These are phyloP conservation scores for mouse (Mus musculus) DNA, from an alignment of 2,113 vertebrate species.

Conservation along the genomic window DNA sequence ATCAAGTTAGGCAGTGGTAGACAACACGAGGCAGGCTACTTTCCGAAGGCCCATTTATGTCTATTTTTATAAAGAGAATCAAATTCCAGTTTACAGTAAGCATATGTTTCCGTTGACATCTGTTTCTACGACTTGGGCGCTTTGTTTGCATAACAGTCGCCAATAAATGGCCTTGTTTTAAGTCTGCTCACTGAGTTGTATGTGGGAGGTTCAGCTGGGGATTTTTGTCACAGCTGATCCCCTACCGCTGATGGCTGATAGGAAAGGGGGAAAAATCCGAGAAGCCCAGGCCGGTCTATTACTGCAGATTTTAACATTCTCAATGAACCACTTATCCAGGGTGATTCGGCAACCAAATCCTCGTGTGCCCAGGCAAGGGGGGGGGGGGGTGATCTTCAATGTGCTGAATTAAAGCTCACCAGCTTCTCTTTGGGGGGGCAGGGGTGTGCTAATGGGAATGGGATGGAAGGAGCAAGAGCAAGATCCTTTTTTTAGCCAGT, in stretches of 20 bases:
- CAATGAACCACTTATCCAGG: slow-evolving; percentile 85
- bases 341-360: slow-evolving; percentile 85
- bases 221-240: slow-evolving; percentile 92
- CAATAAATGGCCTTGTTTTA: slow-evolving; percentile 92
- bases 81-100: slow-evolving; percentile 92
- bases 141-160: slow-evolving; percentile 92
- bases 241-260: slow-evolving; percentile 89
- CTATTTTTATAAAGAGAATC: slow-evolving; percentile 91
- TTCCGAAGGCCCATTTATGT: slow-evolving; percentile 90
- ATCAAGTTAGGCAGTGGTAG: slow-evolving; percentile 88
- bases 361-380: slow-evolving; percentile 83
- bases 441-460: neutral
- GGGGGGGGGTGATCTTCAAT: slow-evolving; percentile 78
- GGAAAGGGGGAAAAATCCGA: slow-evolving; percentile 83
- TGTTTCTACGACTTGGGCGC: slow-evolving; percentile 89
- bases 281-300: slow-evolving; percentile 87
- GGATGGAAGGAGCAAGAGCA: neutral
- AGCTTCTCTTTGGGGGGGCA: neutral
- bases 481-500: slow-evolving; percentile 69
- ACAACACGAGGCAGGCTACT: slow-evolving; percentile 88
- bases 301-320: slow-evolving; percentile 89
- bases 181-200: slow-evolving; percentile 92
- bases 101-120: slow-evolving; percentile 93
- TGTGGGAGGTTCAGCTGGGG: slow-evolving; percentile 92
- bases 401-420: slow-evolving; percentile 83